These are phyloP conservation scores for Lonchura striata DNA, from an alignment of 2,113 vertebrate species.

Conservation along the genomic window DNA sequence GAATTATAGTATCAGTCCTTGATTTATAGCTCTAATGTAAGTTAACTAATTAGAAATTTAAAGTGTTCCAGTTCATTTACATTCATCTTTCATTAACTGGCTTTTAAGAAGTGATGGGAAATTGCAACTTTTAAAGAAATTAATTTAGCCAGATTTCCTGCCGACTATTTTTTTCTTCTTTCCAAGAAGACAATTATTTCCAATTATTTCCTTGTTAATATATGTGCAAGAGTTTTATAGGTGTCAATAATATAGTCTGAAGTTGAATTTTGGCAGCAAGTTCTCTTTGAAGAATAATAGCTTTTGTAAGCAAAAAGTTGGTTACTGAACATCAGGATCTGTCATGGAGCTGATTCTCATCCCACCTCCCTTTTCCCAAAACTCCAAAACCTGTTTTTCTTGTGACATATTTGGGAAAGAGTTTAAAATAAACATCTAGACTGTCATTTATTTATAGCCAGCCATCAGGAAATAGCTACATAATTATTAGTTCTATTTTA, in stretches of 20 bases:
- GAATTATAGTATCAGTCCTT: neutral
- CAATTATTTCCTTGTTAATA: neutral
- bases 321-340: neutral
- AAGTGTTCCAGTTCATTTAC: neutral
- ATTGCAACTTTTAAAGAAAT: neutral
- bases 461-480: neutral
- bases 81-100: neutral
- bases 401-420: neutral
- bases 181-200: neutral
- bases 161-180: neutral
- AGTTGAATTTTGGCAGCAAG: neutral
- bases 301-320: neutral
- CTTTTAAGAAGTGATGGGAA: neutral
- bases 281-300: neutral
- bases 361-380: neutral
- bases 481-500: neutral
- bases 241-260: neutral
- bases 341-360: neutral
- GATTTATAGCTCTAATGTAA: conserved; percentile 10
- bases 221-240: neutral
- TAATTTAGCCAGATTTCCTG: neutral
- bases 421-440: neutral
- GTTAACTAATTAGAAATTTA: conserved; percentile 35
- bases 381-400: neutral
- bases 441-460: neutral